Evolutionary conservation across 2,113 vertebrate species (phyloP), one percentile per base, ranked within the genome.

Genomic region (Spilogale gracilis): DNA sequence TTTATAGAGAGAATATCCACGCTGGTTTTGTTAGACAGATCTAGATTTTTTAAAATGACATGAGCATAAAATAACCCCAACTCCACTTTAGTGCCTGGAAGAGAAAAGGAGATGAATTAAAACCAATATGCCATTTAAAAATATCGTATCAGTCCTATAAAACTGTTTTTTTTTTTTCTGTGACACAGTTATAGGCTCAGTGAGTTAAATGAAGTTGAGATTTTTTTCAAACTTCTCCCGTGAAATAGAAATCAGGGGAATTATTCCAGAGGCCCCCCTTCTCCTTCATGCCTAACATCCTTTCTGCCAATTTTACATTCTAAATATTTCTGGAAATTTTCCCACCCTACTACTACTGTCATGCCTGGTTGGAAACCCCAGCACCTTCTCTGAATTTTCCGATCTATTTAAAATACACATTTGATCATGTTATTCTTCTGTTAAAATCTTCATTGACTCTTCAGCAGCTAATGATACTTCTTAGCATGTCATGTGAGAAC

Each of bases 261-360:
- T 56, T 45, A 56, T 63, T 58, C 20, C 60, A 71, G 48, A 54
- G 50, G 76, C 0, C 17, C 4, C 6, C n/a, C 2, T 45, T 45
- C 69, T 80, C 13, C 20, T 6, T 67, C 56, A 81, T 74, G 25
- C 1, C 85, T 81, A 60, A n/a, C 48, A 90, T 73, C 38, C 9
- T 32, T 27, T 20, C 30, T 61, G 43, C 52, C 52, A 69, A 79
- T 48, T 71, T 63, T 63, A 85, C 56, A 38, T 43, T 80, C 56
- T 73, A 93, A 96, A 50, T 54, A 58, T 63, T 89, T 71, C 25
- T 92, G 50, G 10, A 56, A 87, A 85, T 67, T 69, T 85, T 21
- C 48, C 21, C 5, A 67, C 6, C 16, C 25, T 63, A 10, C 21
- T 32, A 20, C 6, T 32, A 21, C 9, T 52, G 11, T 48, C 7